Evolutionary conservation across 2,113 vertebrate species (phyloP).

Genomic region (Deroptyus accipitrinus): DNA sequence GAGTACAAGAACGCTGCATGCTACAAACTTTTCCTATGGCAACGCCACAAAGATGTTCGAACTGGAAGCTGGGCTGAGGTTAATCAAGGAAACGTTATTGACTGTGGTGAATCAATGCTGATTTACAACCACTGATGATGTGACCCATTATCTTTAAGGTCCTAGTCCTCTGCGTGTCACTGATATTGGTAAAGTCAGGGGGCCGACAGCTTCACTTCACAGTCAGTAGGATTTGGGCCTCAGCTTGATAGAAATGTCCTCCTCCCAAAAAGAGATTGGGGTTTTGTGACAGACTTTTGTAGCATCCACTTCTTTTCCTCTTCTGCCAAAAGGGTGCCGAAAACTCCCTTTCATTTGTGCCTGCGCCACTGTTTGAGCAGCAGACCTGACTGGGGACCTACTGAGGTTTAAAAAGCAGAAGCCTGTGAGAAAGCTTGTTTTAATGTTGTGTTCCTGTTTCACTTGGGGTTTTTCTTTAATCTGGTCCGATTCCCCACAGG

Average conservation of each 20-base stretch:
- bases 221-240: neutral
- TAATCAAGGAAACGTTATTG: neutral
- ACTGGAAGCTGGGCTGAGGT: neutral
- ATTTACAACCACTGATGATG: neutral
- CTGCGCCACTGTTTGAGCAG: neutral
- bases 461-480: neutral
- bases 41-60: neutral
- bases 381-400: neutral
- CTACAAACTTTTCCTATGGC: constrained; percentile 13
- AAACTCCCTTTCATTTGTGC: neutral
- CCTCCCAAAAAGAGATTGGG: neutral
- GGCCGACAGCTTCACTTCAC: neutral
- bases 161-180: neutral
- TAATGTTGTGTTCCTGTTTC: neutral
- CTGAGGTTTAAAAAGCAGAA: neutral
- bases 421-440: neutral
- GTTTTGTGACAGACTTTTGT: neutral
- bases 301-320: neutral
- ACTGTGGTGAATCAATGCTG: neutral
- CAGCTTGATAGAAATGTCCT: neutral
- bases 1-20: fast-evolving
- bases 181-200: neutral
- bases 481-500: neutral
- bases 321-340: fast-evolving
- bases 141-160: neutral